Percentiles rank a stretch among this genome's conserved stretches.
These are phyloP conservation scores for Ligdia adustata DNA, from an alignment of 2,888 invertebrate species.

Conservation along the genomic window DNA sequence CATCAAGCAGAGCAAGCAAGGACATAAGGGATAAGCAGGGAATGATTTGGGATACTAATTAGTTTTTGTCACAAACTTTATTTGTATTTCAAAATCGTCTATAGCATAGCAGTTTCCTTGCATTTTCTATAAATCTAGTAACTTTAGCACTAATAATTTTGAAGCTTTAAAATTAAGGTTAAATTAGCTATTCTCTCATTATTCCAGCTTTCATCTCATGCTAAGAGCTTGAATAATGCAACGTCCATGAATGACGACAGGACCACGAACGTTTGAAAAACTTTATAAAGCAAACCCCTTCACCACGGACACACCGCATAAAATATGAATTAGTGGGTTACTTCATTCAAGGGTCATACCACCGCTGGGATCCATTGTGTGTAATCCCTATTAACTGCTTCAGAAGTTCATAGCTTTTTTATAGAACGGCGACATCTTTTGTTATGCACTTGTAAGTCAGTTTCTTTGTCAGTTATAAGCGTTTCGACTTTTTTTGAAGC, in stretches of 20 bases:
- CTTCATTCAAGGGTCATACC: slow-evolving; percentile 59
- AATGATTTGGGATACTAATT: too few species aligned
- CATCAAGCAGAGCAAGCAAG: too few species aligned
- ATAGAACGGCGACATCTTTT: slow-evolving; percentile 61
- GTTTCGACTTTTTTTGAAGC: slow-evolving; percentile 49
- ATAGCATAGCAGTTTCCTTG: too few species aligned
- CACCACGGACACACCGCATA: slow-evolving; percentile 56
- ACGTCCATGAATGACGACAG: slow-evolving; percentile 46
- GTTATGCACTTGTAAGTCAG: slow-evolving; percentile 57
- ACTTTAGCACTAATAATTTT: too few species aligned
- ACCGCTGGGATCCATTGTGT: slow-evolving; percentile 63
- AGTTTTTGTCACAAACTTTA: too few species aligned
- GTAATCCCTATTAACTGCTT: slow-evolving; percentile 73
- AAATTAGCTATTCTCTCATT: too few species aligned
- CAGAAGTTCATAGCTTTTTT: slow-evolving; percentile 81
- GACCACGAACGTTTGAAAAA: slow-evolving; percentile 46
- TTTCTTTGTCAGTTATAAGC: slow-evolving; percentile 57
- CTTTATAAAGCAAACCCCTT: slow-evolving; percentile 57
- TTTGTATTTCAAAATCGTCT: too few species aligned
- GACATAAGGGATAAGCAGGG: too few species aligned
- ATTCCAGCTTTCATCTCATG: too few species aligned
- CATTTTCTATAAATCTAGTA: too few species aligned
- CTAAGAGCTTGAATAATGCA: too few species aligned
- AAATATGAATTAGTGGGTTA: slow-evolving; percentile 68
- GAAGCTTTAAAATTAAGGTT: too few species aligned